phyloP scores from a whole-genome alignment of 2,888 invertebrate species.

The Xylocampa areola region DNA sequence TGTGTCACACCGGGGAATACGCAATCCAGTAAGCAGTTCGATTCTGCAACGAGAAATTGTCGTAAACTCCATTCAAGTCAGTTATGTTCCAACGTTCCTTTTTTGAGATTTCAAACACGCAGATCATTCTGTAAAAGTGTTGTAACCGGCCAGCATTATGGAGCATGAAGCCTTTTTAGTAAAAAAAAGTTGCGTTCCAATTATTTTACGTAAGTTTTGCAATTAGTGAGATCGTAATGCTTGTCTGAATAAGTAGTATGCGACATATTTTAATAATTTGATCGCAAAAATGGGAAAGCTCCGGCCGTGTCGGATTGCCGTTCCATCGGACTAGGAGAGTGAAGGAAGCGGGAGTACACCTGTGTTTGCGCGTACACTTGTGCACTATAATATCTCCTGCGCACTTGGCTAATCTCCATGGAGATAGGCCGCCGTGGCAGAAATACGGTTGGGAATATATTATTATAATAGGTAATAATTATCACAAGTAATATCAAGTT shows the following conservation, averaged over 20 bases:
- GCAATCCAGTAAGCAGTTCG: conserved; percentile 34
- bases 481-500: conserved; percentile 25
- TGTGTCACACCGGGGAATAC: conserved; percentile 26
- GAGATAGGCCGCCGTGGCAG: too few relatives aligned
- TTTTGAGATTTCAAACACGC: conserved; percentile 43
- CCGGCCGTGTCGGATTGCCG: too few relatives aligned
- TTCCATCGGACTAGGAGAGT: too few relatives aligned
- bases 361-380: too few relatives aligned
- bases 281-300: neutral
- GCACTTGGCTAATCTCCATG: too few relatives aligned
- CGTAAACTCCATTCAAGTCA: conserved; percentile 46
- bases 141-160: conserved; percentile 34
- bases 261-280: neutral
- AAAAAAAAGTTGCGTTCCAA: conserved; percentile 12
- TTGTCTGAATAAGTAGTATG: too few relatives aligned
- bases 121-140: conserved; percentile 37
- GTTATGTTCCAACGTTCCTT: conserved; percentile 47
- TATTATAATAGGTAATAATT: too few relatives aligned
- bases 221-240: too few relatives aligned
- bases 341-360: too few relatives aligned
- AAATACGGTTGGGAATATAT: too few relatives aligned
- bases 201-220: conserved; percentile 16
- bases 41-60: conserved; percentile 49
- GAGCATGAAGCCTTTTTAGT: conserved; percentile 20
- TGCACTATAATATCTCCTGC: too few relatives aligned